Conservation (phyloP, 2,113 vertebrate genomes). For the mouse (Mus musculus) region GRCm39 chr17:74217001-74217500, state of each 20-base stretch:
- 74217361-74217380: neutral
- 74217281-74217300: slow-evolving; percentile 82
- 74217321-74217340: slow-evolving; percentile 2
- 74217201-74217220: slow-evolving; percentile 92
- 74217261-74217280: slow-evolving; percentile 97
- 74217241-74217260: slow-evolving; percentile 94
- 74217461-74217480: neutral
- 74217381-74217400: neutral
- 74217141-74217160: slow-evolving; percentile 79
- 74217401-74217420: neutral
- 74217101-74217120: neutral
- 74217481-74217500: neutral
- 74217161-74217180: slow-evolving; percentile 94
- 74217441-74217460: slow-evolving; percentile 15
- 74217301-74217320: neutral
- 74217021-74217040: neutral
- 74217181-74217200: slow-evolving; percentile 93
- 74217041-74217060: neutral
- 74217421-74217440: neutral
- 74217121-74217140: neutral
- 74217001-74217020: neutral
- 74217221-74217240: slow-evolving; percentile 94
- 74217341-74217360: slow-evolving; percentile 8
- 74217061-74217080: neutral
- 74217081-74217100: neutral